Evolutionary conservation across 2,797 vertebrate genomes (phyloP).

Genomic region (Sebastes cheni): DNA sequence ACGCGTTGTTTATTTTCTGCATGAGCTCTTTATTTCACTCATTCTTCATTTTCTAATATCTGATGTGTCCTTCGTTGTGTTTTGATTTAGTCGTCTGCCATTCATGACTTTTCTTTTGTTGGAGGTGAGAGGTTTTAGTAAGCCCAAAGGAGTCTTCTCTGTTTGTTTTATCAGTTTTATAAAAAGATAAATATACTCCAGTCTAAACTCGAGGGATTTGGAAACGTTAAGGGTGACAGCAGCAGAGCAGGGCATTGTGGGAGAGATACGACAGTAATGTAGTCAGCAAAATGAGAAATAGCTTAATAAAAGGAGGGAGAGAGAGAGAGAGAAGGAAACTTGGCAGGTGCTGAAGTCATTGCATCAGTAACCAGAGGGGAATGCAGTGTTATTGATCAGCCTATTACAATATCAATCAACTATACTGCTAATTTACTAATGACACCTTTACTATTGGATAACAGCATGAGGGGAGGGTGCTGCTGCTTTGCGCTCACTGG

Average conservation of each 20-base stretch:
- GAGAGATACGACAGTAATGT: slow-evolving; percentile 37
- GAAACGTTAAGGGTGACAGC: slow-evolving; percentile 13
- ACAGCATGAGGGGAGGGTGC: background rate
- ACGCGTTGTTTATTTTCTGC: background rate
- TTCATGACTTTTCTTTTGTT: background rate
- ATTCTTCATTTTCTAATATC: background rate
- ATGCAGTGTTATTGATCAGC: slow-evolving; percentile 61
- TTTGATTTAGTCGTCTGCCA: background rate
- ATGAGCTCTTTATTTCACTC: slow-evolving; percentile 11
- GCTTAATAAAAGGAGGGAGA: slow-evolving; percentile 51
- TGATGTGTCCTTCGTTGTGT: background rate
- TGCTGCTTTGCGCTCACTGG: background rate
- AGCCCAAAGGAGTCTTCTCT: background rate
- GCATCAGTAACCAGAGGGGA: slow-evolving; percentile 52
- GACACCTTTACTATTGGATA: slow-evolving; percentile 52
- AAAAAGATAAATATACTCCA: slow-evolving; percentile 25
- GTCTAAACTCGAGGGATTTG: slow-evolving; percentile 15
- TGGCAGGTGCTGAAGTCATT: slow-evolving; percentile 44
- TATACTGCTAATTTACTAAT: slow-evolving; percentile 68
- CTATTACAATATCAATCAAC: slow-evolving; percentile 63
- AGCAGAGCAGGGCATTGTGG: slow-evolving; percentile 24
- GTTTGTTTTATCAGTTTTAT: slow-evolving; percentile 44
- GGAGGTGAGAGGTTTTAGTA: background rate
- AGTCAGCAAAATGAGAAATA: slow-evolving; percentile 62
- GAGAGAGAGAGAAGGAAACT: slow-evolving; percentile 10